phyloP scores from a whole-genome alignment of 2,888 invertebrate genomes.

The Heteromyza rotundicornis region DNA sequence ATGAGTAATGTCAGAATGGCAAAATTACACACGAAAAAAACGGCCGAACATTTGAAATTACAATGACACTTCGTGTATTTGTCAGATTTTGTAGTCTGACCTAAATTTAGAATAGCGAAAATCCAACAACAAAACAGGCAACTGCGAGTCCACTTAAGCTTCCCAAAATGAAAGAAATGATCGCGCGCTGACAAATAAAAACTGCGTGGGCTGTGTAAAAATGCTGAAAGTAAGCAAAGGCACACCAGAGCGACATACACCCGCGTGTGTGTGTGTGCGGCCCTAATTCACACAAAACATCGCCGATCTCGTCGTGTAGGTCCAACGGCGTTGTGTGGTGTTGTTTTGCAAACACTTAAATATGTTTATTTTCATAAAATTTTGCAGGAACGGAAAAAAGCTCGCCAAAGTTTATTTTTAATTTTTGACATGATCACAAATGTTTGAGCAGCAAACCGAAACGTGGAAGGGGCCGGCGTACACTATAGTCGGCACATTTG shows the following conservation, averaged over 20 bases:
- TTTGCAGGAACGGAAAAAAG: background rate
- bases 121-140: slow-evolving; percentile 26
- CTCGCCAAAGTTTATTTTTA: slow-evolving; percentile 3
- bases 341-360: slow-evolving; percentile 3
- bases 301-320: slow-evolving; percentile 20
- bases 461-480: no score
- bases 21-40: no score
- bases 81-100: slow-evolving; percentile 36
- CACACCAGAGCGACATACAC: no score
- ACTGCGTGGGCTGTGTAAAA: slow-evolving; percentile 42
- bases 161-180: slow-evolving; percentile 32
- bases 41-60: no score
- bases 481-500: no score
- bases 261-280: slow-evolving; percentile 44
- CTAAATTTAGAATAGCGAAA: slow-evolving; percentile 51
- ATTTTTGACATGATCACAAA: background rate
- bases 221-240: no score
- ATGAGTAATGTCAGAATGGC: no score
- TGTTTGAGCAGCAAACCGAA: no score
- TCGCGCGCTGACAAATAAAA: slow-evolving; percentile 46
- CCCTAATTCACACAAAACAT: slow-evolving; percentile 48
- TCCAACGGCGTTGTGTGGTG: background rate
- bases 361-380: background rate
- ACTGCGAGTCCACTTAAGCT: slow-evolving; percentile 53
- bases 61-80: slow-evolving; percentile 27